These are phyloP conservation scores for Drosophila nebulosa DNA, from an alignment of 1,140 invertebrate genomes.

Conservation along the genomic window DNA sequence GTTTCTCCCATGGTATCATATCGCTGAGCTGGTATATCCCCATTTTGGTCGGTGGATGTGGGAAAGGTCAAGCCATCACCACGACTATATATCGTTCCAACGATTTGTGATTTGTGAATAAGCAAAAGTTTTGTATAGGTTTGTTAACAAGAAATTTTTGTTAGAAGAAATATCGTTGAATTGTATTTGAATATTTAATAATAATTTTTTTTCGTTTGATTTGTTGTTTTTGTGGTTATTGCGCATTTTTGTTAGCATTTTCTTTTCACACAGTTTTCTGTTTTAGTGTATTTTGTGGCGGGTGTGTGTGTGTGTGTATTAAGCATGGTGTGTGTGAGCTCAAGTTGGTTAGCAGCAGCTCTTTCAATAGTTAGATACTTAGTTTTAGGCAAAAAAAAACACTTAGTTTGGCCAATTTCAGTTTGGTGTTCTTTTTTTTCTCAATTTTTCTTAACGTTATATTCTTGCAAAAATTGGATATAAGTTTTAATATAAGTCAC, in stretches of 20 bases:
- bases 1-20: constrained; percentile 96
- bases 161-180: constrained; percentile 19
- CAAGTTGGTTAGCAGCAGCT: not conserved
- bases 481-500: not conserved
- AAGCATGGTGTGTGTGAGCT: not conserved
- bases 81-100: constrained; percentile 86
- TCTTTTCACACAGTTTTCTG: constrained; percentile 2
- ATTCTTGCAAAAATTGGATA: not conserved
- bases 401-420: constrained; percentile 19
- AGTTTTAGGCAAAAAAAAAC: not conserved
- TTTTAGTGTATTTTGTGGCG: not conserved
- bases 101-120: constrained; percentile 76
- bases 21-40: constrained; percentile 80
- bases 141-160: constrained; percentile 59
- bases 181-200: not conserved
- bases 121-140: constrained; percentile 60
- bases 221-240: constrained; percentile 69
- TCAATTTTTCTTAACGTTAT: not conserved
- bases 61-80: constrained; percentile 94
- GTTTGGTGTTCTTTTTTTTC: not conserved
- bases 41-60: constrained; percentile 89
- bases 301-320: not conserved
- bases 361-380: not conserved
- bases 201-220: constrained; percentile 24
- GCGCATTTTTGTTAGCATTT: constrained; percentile 19